Evolutionary conservation across 37 sponge, comb jelly and placozoan genomes (phyloP).

Genomic region (Cliona cf. orientalis): DNA sequence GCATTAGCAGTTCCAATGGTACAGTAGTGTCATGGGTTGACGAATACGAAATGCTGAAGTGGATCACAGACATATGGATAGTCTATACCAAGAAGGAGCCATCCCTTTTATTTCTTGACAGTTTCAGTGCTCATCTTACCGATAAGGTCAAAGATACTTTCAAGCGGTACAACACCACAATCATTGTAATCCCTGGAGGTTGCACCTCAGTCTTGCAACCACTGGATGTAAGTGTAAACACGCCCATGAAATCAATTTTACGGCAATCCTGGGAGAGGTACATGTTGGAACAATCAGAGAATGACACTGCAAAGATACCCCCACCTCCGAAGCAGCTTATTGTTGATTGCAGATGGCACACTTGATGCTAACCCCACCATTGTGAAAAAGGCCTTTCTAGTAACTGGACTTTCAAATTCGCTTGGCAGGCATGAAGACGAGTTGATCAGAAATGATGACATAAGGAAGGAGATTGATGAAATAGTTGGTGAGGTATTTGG

Average conservation of each 20-base stretch:
- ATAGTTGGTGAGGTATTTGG: conserved; percentile 16
- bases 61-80: conserved; percentile 18
- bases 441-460: not conserved
- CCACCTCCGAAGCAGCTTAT: not conserved
- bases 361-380: conserved; percentile 2
- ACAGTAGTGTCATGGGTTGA: too few species aligned
- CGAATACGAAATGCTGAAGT: conserved; percentile 49
- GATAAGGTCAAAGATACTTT: conserved; percentile 23
- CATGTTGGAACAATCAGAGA: conserved; percentile 8
- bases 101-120: conserved; percentile 26
- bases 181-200: conserved; percentile 48
- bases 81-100: conserved; percentile 2
- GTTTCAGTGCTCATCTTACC: conserved; percentile 28
- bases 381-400: conserved; percentile 48
- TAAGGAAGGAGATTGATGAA: conserved; percentile 4
- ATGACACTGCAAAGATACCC: not conserved
- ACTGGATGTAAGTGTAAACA: conserved; percentile 43
- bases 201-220: conserved; percentile 55
- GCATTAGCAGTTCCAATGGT: not conserved
- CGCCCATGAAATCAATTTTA: conserved; percentile 18
- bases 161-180: not conserved
- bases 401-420: conserved; percentile 39
- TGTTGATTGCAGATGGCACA: conserved; percentile 1
- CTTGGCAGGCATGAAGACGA: conserved; percentile 10
- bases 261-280: not conserved